These are phyloP conservation scores for Apodemus speciosus DNA, from an alignment of 2,113 vertebrate genomes.

Conservation along the genomic window DNA sequence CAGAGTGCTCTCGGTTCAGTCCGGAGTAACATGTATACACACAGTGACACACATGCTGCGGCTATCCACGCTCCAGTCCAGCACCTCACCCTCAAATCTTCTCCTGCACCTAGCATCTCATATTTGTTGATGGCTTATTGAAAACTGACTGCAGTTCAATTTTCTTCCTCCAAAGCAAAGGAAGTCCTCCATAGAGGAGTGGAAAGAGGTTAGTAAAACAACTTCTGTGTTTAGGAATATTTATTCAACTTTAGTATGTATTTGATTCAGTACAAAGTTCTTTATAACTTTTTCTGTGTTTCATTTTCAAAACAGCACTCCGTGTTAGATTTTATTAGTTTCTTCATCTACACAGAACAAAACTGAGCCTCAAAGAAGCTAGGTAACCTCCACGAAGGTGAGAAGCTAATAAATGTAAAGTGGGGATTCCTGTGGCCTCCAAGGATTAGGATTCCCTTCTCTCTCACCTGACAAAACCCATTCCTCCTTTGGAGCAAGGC, in stretches of 20 bases:
- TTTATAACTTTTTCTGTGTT: conserved; percentile 37
- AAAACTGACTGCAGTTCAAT: not conserved
- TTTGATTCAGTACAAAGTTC: not conserved
- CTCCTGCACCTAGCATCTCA: not conserved
- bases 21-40: not conserved
- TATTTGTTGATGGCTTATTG: not conserved
- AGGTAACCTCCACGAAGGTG: not conserved
- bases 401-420: not conserved
- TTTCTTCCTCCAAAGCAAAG: conserved; percentile 37
- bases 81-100: not conserved
- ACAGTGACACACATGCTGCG: not conserved
- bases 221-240: not conserved
- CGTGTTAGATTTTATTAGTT: not conserved
- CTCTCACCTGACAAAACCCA: not conserved
- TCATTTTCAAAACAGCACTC: not conserved
- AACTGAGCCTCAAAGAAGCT: not conserved
- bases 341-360: not conserved
- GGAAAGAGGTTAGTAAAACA: not conserved
- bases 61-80: not conserved
- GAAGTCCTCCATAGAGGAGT: not conserved
- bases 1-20: too few relatives aligned
- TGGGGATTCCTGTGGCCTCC: not conserved
- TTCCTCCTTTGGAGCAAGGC: not conserved
- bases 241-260: not conserved
- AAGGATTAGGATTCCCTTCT: not conserved